Evolutionary conservation across 2,113 vertebrate genomes (phyloP).

Genomic region (Psophia crepitans): DNA sequence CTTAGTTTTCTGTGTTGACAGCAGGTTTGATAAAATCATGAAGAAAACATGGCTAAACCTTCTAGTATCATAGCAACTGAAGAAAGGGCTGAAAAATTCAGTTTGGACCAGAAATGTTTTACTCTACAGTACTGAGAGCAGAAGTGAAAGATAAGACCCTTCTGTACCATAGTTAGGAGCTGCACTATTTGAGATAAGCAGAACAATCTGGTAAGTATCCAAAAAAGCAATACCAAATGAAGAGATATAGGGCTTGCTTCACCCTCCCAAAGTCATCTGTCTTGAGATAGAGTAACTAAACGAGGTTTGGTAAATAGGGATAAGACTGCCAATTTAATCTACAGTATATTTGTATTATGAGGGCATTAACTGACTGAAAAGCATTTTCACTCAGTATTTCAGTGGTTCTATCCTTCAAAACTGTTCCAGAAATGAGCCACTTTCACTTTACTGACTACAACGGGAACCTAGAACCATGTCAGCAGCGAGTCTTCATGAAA

Average conservation of each 20-base stretch:
- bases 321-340: neutral
- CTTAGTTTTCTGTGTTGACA: neutral
- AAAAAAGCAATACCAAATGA: conserved; percentile 12
- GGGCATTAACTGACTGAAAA: neutral
- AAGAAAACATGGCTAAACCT: neutral
- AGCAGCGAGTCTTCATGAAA: neutral
- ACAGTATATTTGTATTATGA: neutral
- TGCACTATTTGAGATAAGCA: conserved; percentile 39
- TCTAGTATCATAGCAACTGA: neutral
- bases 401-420: neutral
- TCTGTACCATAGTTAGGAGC: neutral
- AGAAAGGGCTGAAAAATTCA: neutral
- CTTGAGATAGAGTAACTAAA: conserved; percentile 1
- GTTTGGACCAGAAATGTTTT: neutral
- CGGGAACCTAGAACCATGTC: neutral
- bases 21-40: neutral
- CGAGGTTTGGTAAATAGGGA: neutral
- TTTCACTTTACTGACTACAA: neutral
- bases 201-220: neutral
- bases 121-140: neutral
- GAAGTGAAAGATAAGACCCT: neutral
- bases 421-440: neutral
- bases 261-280: conserved; percentile 12
- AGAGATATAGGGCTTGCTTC: neutral
- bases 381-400: neutral